Evolutionary conservation across 2,113 vertebrate genomes (phyloP).

Genomic region (Oenanthe melanoleuca): DNA sequence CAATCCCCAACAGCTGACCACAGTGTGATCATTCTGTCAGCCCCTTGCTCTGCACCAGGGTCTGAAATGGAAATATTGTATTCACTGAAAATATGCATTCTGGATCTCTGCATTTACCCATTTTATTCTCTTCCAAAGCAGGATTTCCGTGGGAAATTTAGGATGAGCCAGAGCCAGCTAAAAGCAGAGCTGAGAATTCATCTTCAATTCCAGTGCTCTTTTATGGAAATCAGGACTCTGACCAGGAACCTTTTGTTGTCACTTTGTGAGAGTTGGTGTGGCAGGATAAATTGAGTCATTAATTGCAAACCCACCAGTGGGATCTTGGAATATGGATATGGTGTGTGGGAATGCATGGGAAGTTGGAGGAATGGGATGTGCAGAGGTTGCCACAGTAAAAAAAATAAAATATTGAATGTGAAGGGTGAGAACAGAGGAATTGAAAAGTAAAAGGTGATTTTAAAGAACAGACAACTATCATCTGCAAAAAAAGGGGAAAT

Average conservation of each 20-base stretch:
- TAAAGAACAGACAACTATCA: not conserved
- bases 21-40: not conserved
- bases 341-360: not conserved
- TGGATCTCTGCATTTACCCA: not conserved
- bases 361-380: not conserved
- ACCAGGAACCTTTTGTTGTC: not conserved
- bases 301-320: conserved; percentile 15
- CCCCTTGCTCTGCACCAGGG: not conserved
- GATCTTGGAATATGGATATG: not conserved
- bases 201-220: conserved; percentile 12
- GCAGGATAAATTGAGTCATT: conserved; percentile 30
- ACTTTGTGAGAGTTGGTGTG: conserved; percentile 14
- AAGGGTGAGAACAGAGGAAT: not conserved
- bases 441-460: not conserved
- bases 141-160: not conserved
- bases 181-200: conserved; percentile 8
- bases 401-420: not conserved
- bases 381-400: not conserved
- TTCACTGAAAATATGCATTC: not conserved
- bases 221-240: conserved; percentile 3
- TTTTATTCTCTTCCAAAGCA: not conserved
- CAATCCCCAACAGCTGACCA: not conserved
- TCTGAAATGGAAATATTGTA: not conserved
- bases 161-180: not conserved
- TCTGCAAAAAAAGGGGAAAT: not conserved